Evolutionary conservation across 2,797 vertebrate genomes (phyloP), one percentile per base, ranked within the genome.

Genomic region (Enteromius afrohamiltoni): DNA sequence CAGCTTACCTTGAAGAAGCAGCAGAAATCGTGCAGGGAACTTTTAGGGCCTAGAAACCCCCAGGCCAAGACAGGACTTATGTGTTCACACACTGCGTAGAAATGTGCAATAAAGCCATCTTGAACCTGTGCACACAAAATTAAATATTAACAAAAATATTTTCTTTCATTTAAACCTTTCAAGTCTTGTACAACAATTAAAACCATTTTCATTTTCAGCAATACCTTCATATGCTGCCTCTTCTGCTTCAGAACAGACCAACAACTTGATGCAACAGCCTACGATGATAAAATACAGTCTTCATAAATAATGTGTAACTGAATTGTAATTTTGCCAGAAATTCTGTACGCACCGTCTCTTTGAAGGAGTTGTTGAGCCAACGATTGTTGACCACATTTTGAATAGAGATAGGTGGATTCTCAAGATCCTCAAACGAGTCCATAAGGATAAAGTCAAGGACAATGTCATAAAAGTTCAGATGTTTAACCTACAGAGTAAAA

Each of bases 341-440:
- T 62, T 49, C 26, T 37, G 9, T 37, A 79, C 97, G 95, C 85
- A 98, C 98, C 0, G 97, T 99, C 94, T 99, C 97, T 92, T 98
- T 99, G 91, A 99, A 99, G 89, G 97, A 96, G 55, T 95, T 95
- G 92, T 98, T 99, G 60, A 99, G 95, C 98, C 98, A 99, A 80
- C 96, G 97, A 89, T 99, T 99, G 92, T 97, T 97, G 53, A 99
- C 95, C 53, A 99, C 95, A 37, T 97, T 99, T 93, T 97, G 97
- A 88, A 99, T 98, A 86, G 97, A 97, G 84, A 96, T 92, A 0
- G 98, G 98, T 6, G 98, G 98, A 90, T 99, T 99, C 93, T 99
- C 98, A 89, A 99, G 94, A 92, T 99, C 98, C 94, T 99, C 98
- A 86, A 99, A 99, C 0, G 97, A 99, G 91, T 99, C 98, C 96